phyloP scores from a whole-genome alignment of 2,797 vertebrate genomes.

The Botia kubotai region DNA sequence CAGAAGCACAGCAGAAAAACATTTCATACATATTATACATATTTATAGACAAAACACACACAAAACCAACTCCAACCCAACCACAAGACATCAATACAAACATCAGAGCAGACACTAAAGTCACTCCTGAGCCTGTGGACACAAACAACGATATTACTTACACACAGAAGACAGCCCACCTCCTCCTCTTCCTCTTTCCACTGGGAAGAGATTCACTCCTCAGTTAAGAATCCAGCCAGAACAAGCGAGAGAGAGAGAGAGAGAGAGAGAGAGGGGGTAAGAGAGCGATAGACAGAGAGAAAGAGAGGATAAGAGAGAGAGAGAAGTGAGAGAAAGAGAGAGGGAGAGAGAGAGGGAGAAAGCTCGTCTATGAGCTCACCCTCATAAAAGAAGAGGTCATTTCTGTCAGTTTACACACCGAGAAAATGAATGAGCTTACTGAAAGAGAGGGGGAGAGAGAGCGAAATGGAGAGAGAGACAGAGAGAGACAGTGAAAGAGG shows the following conservation, averaged over 20 bases:
- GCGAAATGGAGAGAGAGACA: constrained; percentile 34
- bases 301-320: constrained; percentile 9
- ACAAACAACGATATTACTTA: constrained; percentile 35
- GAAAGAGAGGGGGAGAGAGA: constrained; percentile 15
- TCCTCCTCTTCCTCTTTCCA: neutral
- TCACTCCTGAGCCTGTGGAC: neutral
- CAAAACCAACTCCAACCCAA: neutral
- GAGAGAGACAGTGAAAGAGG: constrained; percentile 3
- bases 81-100: neutral
- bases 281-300: neutral
- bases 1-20: neutral
- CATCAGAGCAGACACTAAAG: neutral
- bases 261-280: constrained; percentile 36
- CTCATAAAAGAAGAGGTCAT: constrained; percentile 29
- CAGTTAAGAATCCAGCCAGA: constrained; percentile 30
- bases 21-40: neutral
- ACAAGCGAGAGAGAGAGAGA: constrained; percentile 3
- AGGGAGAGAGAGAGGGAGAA: constrained; percentile 14
- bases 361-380: constrained; percentile 27
- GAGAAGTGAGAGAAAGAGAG: constrained; percentile 45
- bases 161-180: constrained; percentile 11
- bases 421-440: constrained; percentile 40
- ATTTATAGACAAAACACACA: neutral
- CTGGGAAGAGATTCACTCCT: constrained; percentile 24
- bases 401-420: constrained; percentile 14